phyloP scores from a whole-genome alignment of 2,888 invertebrate species.

The Boloria euphrosyne region DNA sequence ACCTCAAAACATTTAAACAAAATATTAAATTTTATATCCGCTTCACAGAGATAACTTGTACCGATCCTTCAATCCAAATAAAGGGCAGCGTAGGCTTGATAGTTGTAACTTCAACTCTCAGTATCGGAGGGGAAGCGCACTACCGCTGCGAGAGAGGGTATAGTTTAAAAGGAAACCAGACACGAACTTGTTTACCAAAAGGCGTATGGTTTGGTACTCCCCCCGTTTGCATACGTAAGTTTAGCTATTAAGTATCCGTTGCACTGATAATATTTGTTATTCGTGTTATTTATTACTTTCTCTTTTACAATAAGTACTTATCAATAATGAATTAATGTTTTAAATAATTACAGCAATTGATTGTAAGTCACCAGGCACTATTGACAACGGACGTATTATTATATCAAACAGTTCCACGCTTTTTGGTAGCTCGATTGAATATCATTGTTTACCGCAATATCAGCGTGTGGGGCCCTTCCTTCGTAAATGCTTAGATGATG shows the following conservation, averaged over 20 bases:
- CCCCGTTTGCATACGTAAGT: slow-evolving; percentile 91
- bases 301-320: slow-evolving; percentile 17
- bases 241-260: too few species aligned
- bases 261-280: background rate
- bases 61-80: slow-evolving; percentile 83
- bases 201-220: slow-evolving; percentile 92
- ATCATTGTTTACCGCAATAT: slow-evolving; percentile 93
- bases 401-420: slow-evolving; percentile 91
- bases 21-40: background rate
- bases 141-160: slow-evolving; percentile 93
- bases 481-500: slow-evolving; percentile 91
- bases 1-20: background rate
- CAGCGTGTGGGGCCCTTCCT: slow-evolving; percentile 91
- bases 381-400: slow-evolving; percentile 93
- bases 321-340: background rate
- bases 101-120: slow-evolving; percentile 84
- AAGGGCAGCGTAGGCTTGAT: slow-evolving; percentile 79
- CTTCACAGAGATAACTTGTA: slow-evolving; percentile 88
- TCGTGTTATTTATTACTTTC: background rate
- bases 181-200: slow-evolving; percentile 87
- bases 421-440: slow-evolving; percentile 93
- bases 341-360: slow-evolving; percentile 87
- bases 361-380: slow-evolving; percentile 89
- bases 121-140: slow-evolving; percentile 90
- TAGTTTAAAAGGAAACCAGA: slow-evolving; percentile 89